Conservation (phyloP, 2,113 vertebrate species). For the Echinops telfairi region DNA sequence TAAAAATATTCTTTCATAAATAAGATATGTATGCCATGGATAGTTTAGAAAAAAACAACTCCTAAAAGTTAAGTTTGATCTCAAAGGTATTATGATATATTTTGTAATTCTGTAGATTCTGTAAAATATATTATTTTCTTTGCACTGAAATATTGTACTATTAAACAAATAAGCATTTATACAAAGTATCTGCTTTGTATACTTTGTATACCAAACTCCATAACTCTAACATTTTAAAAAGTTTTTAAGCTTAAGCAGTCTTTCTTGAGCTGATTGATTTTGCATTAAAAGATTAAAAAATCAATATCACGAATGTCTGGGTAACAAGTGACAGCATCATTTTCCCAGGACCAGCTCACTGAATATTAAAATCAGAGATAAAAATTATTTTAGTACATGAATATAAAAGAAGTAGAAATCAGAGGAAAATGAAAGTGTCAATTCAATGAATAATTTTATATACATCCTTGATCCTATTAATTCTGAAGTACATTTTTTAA, state of each 20-base stretch:
- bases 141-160: background rate
- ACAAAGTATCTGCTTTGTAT: background rate
- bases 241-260: background rate
- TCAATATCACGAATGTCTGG: background rate
- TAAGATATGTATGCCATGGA: background rate
- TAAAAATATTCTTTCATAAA: background rate
- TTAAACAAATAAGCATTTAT: background rate
- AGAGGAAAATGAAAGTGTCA: constrained; percentile 38
- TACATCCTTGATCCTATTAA: background rate
- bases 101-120: too few relatives aligned
- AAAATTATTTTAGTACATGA: constrained; percentile 1
- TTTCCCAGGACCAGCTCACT: constrained; percentile 30
- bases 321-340: constrained; percentile 28
- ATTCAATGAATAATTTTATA: background rate
- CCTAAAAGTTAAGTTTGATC: background rate
- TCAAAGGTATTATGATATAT: background rate
- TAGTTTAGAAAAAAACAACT: background rate
- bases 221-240: background rate
- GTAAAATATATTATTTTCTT: background rate
- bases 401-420: constrained; percentile 3
- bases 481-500: constrained; percentile 34
- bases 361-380: constrained; percentile 53
- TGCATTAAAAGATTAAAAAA: constrained; percentile 6
- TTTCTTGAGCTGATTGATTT: constrained; percentile 32
- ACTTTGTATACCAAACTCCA: background rate